Conservation (phyloP, 2,888 invertebrate species). For the Acleris sparsana region DNA sequence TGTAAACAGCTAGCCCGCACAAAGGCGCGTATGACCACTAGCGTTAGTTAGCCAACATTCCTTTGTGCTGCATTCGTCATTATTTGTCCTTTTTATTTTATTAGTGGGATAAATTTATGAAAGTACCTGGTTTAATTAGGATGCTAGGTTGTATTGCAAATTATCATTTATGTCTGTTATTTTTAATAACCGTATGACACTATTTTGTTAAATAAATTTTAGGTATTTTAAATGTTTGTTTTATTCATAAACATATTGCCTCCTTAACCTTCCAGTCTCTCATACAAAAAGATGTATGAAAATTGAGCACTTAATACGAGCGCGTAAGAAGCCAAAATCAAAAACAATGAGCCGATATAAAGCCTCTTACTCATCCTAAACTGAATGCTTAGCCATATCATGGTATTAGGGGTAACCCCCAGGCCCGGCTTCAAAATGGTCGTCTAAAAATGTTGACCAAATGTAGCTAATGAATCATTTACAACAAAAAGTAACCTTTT, state of each 20-base stretch:
- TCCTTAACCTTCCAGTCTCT: too few relatives aligned
- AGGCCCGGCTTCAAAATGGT: too few relatives aligned
- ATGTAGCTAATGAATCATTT: too few relatives aligned
- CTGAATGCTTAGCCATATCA: too few relatives aligned
- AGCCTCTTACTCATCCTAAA: too few relatives aligned
- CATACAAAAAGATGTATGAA: too few relatives aligned
- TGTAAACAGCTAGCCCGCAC: constrained; percentile 48
- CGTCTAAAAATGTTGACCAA: too few relatives aligned
- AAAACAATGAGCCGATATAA: too few relatives aligned
- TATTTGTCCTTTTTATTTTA: constrained; percentile 67
- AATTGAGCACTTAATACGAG: too few relatives aligned
- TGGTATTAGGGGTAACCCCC: too few relatives aligned
- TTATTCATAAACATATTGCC: background rate
- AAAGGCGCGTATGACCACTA: constrained; percentile 52
- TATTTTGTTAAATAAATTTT: constrained; percentile 84
- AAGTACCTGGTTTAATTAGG: constrained; percentile 84
- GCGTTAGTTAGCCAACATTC: constrained; percentile 80
- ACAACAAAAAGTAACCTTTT: too few relatives aligned
- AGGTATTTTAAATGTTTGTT: constrained; percentile 55
- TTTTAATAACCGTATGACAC: constrained; percentile 83
- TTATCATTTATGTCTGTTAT: constrained; percentile 83
- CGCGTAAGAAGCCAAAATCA: too few relatives aligned
- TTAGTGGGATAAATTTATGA: constrained; percentile 77
- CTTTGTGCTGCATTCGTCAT: constrained; percentile 79
- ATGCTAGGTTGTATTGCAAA: constrained; percentile 82